A percentile compares a stretch with the other conserved stretches of the same genome.
Evolutionary conservation across 2,113 vertebrate species (phyloP).

Genomic region (Lota lota): DNA sequence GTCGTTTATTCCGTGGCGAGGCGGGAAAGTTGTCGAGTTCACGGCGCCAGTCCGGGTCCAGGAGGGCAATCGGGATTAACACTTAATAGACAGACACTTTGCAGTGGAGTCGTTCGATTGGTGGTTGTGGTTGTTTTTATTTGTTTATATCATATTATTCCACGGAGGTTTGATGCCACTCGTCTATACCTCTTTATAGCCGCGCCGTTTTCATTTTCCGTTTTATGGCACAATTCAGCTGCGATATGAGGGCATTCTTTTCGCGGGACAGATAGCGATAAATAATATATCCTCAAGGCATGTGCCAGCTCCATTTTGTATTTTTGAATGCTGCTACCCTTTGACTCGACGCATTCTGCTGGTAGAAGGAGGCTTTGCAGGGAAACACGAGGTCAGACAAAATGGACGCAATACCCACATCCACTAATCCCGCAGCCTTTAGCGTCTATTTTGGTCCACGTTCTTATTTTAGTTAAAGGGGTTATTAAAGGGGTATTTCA

Average conservation of each 20-base stretch:
- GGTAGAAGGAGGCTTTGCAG: conserved; percentile 32
- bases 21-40: no score
- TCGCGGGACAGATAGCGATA: conserved; percentile 35
- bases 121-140: no score
- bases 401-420: conserved; percentile 13
- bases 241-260: not conserved
- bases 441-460: conserved; percentile 28
- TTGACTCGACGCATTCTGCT: conserved; percentile 24
- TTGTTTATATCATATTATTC: no score
- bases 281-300: conserved; percentile 24
- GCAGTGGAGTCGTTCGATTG: no score
- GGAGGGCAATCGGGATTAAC: no score
- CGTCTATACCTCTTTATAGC: conserved; percentile 3
- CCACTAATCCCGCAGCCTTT: conserved; percentile 23
- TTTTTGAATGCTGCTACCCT: conserved; percentile 5
- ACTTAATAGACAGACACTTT: no score
- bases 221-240: not conserved
- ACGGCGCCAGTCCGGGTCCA: no score
- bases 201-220: conserved; percentile 9
- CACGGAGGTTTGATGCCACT: no score
- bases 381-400: conserved; percentile 26
- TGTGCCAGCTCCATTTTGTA: not conserved
- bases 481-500: conserved; percentile 53
- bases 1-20: no score
- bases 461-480: conserved; percentile 36